Evolutionary conservation across 2,797 vertebrate genomes (phyloP).

Genomic region (Scarus forsteni): DNA sequence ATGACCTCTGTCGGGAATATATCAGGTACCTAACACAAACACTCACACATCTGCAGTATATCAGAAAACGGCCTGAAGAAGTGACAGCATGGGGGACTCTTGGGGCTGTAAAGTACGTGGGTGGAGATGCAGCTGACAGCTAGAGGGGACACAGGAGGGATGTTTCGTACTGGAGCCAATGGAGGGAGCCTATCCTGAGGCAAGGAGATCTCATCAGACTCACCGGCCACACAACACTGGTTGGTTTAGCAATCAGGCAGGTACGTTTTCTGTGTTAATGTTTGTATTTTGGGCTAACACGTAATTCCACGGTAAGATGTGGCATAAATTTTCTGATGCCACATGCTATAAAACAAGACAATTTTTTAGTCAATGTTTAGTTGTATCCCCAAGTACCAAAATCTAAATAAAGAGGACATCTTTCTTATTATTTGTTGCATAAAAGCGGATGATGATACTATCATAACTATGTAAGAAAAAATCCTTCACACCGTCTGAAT

Average conservation of each 20-base stretch:
- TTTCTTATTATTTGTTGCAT: too few relatives aligned
- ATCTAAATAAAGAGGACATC: too few relatives aligned
- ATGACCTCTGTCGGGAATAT: constrained; percentile 44
- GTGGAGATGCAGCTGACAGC: constrained; percentile 58
- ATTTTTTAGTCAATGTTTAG: too few relatives aligned
- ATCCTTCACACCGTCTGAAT: too few relatives aligned
- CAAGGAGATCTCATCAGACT: constrained; percentile 9
- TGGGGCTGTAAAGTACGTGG: constrained; percentile 46
- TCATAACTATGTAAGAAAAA: too few relatives aligned
- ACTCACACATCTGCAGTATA: constrained; percentile 10
- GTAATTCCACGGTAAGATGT: too few relatives aligned
- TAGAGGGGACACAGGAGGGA: constrained; percentile 45
- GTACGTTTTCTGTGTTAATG: neutral
- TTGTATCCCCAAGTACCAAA: too few relatives aligned
- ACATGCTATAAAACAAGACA: too few relatives aligned
- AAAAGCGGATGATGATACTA: too few relatives aligned
- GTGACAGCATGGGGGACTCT: constrained; percentile 55
- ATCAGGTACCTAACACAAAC: constrained; percentile 26
- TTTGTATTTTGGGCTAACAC: neutral
- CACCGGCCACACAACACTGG: neutral
- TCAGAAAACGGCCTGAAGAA: constrained; percentile 46
- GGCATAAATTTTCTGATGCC: too few relatives aligned
- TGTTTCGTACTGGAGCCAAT: constrained; percentile 17
- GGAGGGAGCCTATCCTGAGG: constrained; percentile 17
- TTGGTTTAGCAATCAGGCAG: neutral